Base-by-base conservation (phyloP, 2,797 vertebrate species). In the Miichthys miiuy region DNA sequence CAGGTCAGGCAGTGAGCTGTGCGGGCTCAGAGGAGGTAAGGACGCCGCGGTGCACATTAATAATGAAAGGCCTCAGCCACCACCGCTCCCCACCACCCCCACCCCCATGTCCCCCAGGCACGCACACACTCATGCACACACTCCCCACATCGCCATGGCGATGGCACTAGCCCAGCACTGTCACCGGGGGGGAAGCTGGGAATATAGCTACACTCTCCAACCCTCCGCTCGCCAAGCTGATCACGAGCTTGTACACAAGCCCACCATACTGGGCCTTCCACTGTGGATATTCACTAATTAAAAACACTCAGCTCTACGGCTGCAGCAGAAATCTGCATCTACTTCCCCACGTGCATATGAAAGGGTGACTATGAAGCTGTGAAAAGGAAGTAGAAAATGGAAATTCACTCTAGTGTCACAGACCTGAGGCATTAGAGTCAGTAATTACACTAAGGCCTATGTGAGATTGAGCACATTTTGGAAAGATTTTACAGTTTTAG, bases 61-160 rank as follows among this genome's bases (percentile, higher is more conserved):
- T 96, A 96, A 96, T 96, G 95, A 94, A 96, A 95, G 94, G 94
- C 94, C 95, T 94, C 92, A 93, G 94, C 94, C 93, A 88, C 93
- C 93, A 74, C 85, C 82, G 69, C 81, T 58, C 63, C 25, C 58
- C 65, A 51, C 38, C 60, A 51, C 50, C 66, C 48, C 16, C 68
- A 47, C 58, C 56, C 81, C 75, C 83, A 80, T 38, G 34, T 38
- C 34, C 34, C 71, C 67, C 78, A 80, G 71, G 79, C 82, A 73
- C 75, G 68, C 69, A 79, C 81, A 60, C 78, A 81, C 73, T 11
- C 75, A 60, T 47, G 8, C 83, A 71, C 82, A 77, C 87, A 84
- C 89, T 78, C 82, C 87, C 92, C 92, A 89, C 92, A 95, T 95
- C 92, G 92, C 94, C 94, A 94, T 92, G 94, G 94, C 94, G 91